phyloP scores from a whole-genome alignment of 2,888 invertebrate genomes.

The Troides aeacus region DNA sequence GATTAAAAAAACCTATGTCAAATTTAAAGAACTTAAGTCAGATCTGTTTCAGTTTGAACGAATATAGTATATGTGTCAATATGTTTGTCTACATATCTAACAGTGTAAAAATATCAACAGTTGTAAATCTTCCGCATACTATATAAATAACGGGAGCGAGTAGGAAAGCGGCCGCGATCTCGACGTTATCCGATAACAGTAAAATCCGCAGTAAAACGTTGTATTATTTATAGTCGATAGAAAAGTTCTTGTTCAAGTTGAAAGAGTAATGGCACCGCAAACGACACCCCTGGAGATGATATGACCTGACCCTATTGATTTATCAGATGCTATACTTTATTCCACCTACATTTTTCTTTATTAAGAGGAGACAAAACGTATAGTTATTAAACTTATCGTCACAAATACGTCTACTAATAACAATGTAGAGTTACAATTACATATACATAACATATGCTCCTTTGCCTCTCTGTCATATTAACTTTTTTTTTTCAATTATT shows the following conservation, averaged over 20 bases:
- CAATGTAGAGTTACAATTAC: too few relatives aligned
- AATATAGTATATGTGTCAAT: too few relatives aligned
- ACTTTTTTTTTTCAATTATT: too few relatives aligned
- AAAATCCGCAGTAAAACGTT: constrained; percentile 65
- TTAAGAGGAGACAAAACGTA: too few relatives aligned
- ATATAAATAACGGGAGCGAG: constrained; percentile 39
- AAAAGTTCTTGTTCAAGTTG: constrained; percentile 43
- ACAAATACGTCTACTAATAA: too few relatives aligned
- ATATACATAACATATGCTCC: too few relatives aligned
- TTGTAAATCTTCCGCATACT: constrained; percentile 18
- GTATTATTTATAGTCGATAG: constrained; percentile 65
- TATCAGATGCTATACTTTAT: constrained; percentile 9
- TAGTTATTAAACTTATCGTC: neutral
- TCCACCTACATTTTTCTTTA: neutral
- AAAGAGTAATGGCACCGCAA: constrained; percentile 46
- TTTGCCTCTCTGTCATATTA: too few relatives aligned
- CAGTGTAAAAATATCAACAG: constrained; percentile 36
- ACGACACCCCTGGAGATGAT: constrained; percentile 41
- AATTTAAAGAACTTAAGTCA: too few relatives aligned
- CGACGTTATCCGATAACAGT: constrained; percentile 70
- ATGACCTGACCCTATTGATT: constrained; percentile 31
- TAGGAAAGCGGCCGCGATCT: constrained; percentile 52
- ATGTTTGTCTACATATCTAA: neutral
- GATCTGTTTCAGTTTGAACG: too few relatives aligned
- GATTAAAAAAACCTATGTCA: too few relatives aligned